These are phyloP conservation scores for Pristionchus exspectatus DNA, from an alignment of 2,888 invertebrate genomes.

Conservation along the genomic window DNA sequence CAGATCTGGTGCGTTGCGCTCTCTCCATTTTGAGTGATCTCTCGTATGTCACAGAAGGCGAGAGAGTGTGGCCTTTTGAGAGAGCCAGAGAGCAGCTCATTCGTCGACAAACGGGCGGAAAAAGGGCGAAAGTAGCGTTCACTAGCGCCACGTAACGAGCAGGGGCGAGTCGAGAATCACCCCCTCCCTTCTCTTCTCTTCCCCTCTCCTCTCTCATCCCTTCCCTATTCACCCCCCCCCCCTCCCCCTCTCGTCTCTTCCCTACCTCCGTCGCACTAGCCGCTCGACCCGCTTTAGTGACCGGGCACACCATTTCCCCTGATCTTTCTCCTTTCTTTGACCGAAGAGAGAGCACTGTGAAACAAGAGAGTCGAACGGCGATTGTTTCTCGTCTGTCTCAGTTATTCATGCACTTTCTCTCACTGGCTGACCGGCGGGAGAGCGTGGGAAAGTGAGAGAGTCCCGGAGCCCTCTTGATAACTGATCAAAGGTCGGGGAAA, in stretches of 20 bases:
- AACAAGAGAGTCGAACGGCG: background rate
- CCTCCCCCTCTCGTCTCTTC: background rate
- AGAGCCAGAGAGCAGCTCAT: background rate
- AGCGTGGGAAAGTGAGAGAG: too few species aligned
- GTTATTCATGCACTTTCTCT: too few species aligned
- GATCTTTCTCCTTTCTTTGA: background rate
- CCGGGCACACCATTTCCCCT: background rate
- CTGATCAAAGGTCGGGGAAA: background rate
- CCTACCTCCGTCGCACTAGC: background rate
- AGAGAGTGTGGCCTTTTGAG: background rate
- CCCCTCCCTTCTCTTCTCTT: background rate
- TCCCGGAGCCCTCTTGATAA: background rate
- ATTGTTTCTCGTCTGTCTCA: too few species aligned
- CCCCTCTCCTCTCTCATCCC: background rate
- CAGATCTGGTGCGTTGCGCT: background rate
- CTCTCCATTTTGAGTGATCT: background rate
- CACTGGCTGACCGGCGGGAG: too few species aligned
- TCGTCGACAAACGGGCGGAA: background rate
- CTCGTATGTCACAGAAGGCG: background rate
- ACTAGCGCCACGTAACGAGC: background rate
- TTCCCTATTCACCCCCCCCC: background rate
- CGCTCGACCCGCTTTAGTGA: conserved; percentile 2
- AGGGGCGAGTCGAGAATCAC: background rate
- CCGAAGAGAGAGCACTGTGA: background rate
- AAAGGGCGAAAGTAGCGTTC: background rate